phyloP scores from a whole-genome alignment of 2,797 vertebrate species.

The Pangasius larnaudii region DNA sequence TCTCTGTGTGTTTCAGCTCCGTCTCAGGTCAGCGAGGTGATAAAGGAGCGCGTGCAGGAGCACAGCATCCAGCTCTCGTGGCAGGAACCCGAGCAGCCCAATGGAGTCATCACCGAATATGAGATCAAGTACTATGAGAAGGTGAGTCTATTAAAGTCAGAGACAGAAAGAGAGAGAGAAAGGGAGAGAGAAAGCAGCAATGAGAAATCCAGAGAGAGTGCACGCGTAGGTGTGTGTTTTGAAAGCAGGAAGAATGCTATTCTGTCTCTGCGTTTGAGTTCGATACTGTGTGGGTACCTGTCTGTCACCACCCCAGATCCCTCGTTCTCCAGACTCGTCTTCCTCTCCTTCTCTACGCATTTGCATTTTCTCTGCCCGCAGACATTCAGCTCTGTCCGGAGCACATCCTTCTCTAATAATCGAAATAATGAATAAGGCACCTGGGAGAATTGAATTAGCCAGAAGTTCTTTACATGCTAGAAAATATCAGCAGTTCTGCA shows the following conservation, averaged over 20 bases:
- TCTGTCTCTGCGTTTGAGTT: neutral
- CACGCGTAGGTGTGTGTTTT: constrained; percentile 13
- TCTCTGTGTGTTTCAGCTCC: constrained; percentile 85
- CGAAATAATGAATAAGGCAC: constrained; percentile 74
- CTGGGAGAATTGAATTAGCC: constrained; percentile 73
- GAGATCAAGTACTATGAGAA: constrained; percentile 99
- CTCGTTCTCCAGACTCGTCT: constrained; percentile 25
- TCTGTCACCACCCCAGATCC: constrained; percentile 7
- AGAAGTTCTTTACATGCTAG: constrained; percentile 59
- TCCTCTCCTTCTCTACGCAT: constrained; percentile 51
- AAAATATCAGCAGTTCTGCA: constrained; percentile 3
- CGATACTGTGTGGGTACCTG: constrained; percentile 17
- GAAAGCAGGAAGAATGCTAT: neutral
- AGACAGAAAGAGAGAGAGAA: constrained; percentile 63
- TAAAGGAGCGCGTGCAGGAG: constrained; percentile 93
- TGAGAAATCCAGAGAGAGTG: constrained; percentile 2
- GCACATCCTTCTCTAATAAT: constrained; percentile 67
- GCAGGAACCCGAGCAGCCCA: constrained; percentile 97
- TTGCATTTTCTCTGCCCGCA: constrained; percentile 54
- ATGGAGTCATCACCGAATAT: constrained; percentile 98
- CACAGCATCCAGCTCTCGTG: constrained; percentile 95
- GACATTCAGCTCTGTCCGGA: constrained; percentile 60
- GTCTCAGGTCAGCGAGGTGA: constrained; percentile 96
- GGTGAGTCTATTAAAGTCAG: constrained; percentile 73
- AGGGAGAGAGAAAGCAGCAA: neutral